Evolutionary conservation across 1,140 invertebrate species (phyloP).

Genomic region (Drosophila lacertosa): DNA sequence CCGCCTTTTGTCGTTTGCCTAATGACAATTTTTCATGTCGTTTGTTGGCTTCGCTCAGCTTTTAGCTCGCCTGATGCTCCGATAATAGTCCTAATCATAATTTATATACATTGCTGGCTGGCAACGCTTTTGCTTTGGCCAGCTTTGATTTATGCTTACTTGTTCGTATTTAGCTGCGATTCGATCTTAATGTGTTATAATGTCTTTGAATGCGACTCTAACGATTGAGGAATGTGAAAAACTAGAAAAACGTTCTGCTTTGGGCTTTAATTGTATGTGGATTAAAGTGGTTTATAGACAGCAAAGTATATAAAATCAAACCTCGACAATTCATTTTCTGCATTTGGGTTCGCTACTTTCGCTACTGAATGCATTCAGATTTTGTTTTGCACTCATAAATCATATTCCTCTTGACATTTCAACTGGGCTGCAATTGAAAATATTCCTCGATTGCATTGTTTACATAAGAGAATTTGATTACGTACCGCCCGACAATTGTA

Average conservation of each 20-base stretch:
- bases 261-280: slow-evolving; percentile 26
- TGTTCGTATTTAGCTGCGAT: slow-evolving; percentile 29
- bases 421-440: slow-evolving; percentile 61
- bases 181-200: slow-evolving; percentile 52
- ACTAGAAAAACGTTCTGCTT: slow-evolving; percentile 12
- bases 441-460: slow-evolving; percentile 57
- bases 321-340: too few species aligned
- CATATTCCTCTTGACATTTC: slow-evolving; percentile 79
- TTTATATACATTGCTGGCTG: slow-evolving; percentile 65
- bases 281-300: neutral
- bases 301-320: too few species aligned
- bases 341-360: neutral
- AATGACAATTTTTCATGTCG: slow-evolving; percentile 77
- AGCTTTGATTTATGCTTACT: slow-evolving; percentile 61
- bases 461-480: slow-evolving; percentile 80
- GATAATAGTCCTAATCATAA: slow-evolving; percentile 77
- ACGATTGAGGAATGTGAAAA: neutral
- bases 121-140: slow-evolving; percentile 23
- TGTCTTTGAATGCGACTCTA: slow-evolving; percentile 4
- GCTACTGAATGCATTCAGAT: too few species aligned
- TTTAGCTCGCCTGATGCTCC: slow-evolving; percentile 45
- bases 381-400: slow-evolving; percentile 57
- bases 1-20: slow-evolving; percentile 47
- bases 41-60: slow-evolving; percentile 30
- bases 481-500: slow-evolving; percentile 68